Evolutionary conservation across 2,888 invertebrate genomes (phyloP), one percentile per base, ranked within the genome.

Genomic region (Chymomyza procnemis): DNA sequence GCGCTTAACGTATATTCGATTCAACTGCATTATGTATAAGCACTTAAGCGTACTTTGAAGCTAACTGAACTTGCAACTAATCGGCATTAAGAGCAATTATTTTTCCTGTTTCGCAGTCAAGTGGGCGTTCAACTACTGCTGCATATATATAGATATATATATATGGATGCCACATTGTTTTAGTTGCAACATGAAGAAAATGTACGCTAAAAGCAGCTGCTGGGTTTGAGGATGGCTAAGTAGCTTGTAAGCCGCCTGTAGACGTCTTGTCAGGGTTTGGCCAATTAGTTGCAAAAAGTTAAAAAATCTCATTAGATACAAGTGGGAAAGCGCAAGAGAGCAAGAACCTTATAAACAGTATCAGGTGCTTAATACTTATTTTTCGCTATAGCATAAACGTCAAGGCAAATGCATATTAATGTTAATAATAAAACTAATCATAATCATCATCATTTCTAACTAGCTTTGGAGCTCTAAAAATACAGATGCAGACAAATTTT

Each of bases 31-130:
- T n/a, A 56, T 26, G 56, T 30, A 41, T 12, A 41, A 41, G 34
- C 34, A 14, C 30, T 56, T 21, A 30, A 30, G 26, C 21, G 56
- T 4, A 56, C 56, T 56, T 56, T 16, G 14, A 18, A 30, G 19
- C 21, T 56, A 34, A 56, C 26, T 56, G 26, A 22, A 30, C 56
- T 56, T 56, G 26, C 26, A 30, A 26, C 30, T 56, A 56, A 56
- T 30, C 30, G 56, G 56, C 22, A 30, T 56, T 56, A 56, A n/a
- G 19, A 6, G 56, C 56, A 56, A 56, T 30, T 30, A 56, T 26
- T 56, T 56, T 56, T n/a, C 18, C 22, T 18, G 50, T 50, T 16
- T 16, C 16, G 18, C 16, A 50, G 50, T 50, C 50, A 18, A 50
- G 50, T 50, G 19, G 50, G 50, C 50, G n/a, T 5, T 4, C n/a